phyloP scores from a whole-genome alignment of 2,113 vertebrate genomes.

The Nettapus auritus region DNA sequence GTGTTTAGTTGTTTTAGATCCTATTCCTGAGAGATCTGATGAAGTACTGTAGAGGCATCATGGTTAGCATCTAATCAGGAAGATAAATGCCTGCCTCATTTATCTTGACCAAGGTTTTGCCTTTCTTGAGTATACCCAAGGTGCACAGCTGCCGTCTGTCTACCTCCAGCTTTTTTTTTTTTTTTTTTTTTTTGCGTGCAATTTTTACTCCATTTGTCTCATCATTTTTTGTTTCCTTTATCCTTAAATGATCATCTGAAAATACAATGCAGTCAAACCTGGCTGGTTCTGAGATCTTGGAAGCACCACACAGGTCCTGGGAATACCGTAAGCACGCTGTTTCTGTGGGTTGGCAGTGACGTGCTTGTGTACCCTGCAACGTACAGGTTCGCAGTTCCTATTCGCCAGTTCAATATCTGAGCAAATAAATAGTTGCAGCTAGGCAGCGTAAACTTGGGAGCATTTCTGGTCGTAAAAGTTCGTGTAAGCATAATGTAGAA shows the following conservation, averaged over 20 bases:
- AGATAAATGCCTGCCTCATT: neutral
- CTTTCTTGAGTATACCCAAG: neutral
- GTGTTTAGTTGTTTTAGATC: neutral
- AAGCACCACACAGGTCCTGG: neutral
- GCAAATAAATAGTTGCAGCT: neutral
- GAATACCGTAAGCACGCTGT: neutral
- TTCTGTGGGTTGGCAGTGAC: neutral
- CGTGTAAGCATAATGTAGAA: too few relatives aligned
- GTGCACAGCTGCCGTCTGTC: neutral
- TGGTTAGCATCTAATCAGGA: neutral
- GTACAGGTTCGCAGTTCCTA: neutral
- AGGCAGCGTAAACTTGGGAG: neutral
- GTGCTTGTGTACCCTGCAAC: neutral
- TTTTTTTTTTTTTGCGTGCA: neutral
- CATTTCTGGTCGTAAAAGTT: neutral
- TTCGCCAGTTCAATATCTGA: neutral
- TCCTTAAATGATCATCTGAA: neutral
- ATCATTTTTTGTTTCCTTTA: neutral
- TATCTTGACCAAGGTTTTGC: neutral
- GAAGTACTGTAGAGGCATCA: neutral
- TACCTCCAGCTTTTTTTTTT: neutral
- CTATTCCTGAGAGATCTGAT: neutral
- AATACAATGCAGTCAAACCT: neutral
- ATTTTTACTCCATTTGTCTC: neutral
- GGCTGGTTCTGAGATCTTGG: neutral